Base-by-base conservation (phyloP, 2,113 vertebrate genomes). In the Pseudorasbora parva region DNA sequence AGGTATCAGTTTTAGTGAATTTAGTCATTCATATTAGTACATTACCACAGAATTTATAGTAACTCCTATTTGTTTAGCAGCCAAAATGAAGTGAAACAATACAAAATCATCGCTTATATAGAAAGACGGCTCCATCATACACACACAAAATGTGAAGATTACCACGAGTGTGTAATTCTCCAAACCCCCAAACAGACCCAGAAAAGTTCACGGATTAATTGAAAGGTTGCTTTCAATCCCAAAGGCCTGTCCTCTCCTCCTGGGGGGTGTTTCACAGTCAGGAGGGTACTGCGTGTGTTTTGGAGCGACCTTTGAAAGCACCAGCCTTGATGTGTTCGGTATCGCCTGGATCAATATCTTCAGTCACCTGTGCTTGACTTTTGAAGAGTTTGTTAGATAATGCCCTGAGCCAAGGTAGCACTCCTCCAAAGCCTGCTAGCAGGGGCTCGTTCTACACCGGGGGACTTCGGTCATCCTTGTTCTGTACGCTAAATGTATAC, bases 331-430 rank as follows among this genome's bases (percentile, higher is more conserved):
- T 76, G 78, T 56, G 45, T 75, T 23, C 54, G 51, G 56, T 17
- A 83, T 54, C n/a, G 45, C 60, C 74, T 25, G 25, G 54, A 81
- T 49, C 75, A 43, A 47, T 68, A 56, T 85, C 88, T 86, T 88
- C 85, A 87, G 87, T 88, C 86, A 84, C 85, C 78, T 88, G 87
- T n/a, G 45, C 84, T 81, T 62, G 43, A 60, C 51, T 3, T 84
- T 84, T 84, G 82, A 87, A 71, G 62, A 79, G 54, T 78, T 77
- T 71, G 9, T 27, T 41, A 71, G 51, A 72, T 30, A 57, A n/a
- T 64, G 77, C 76, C 82, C 19, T 69, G 23, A 43, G 78, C 71
- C 41, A 68, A 87, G 82, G 37, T 82, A 43, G 60, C 77, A 49
- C 8, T 27, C 25, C 41, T 80, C 78, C 64, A 72, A 69, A 79